phyloP scores from a whole-genome alignment of 1,140 invertebrate species.

The Drosophila nigrodunni region DNA sequence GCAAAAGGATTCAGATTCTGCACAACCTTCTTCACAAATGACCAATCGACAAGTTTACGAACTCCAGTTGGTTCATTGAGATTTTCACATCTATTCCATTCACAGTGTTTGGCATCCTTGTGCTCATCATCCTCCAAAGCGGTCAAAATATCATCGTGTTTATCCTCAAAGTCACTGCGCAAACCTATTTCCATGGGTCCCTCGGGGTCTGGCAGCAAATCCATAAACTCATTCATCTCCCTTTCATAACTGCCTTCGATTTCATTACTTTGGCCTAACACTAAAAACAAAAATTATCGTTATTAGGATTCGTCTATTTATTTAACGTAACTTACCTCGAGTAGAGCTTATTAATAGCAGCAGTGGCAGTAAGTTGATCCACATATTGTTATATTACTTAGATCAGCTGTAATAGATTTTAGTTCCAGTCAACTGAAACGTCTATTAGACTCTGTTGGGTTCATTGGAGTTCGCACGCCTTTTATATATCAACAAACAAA shows the following conservation, averaged over 20 bases:
- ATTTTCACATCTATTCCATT: constrained; percentile 76
- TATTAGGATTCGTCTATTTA: neutral
- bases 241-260: constrained; percentile 42
- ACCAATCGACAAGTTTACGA: constrained; percentile 61
- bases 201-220: constrained; percentile 38
- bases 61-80: constrained; percentile 60
- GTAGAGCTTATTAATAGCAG: constrained; percentile 35
- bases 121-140: constrained; percentile 62
- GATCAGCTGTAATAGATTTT: constrained; percentile 49
- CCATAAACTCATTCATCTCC: constrained; percentile 69
- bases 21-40: constrained; percentile 71
- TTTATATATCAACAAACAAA: constrained; percentile 33
- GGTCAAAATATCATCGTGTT: constrained; percentile 46
- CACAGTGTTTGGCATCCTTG: constrained; percentile 51
- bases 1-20: constrained; percentile 70
- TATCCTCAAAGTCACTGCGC: constrained; percentile 45
- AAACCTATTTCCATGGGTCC: constrained; percentile 33
- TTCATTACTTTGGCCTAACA: constrained; percentile 36
- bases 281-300: neutral
- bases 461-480: constrained; percentile 13
- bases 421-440: constrained; percentile 29
- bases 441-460: constrained; percentile 56
- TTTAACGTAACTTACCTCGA: constrained; percentile 35
- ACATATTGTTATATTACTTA: constrained; percentile 38
- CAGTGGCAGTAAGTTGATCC: constrained; percentile 27